phyloP scores from a whole-genome alignment of 30 jellyfish, hydroid and myxozoan species.

The Rhopilema esculentum region DNA sequence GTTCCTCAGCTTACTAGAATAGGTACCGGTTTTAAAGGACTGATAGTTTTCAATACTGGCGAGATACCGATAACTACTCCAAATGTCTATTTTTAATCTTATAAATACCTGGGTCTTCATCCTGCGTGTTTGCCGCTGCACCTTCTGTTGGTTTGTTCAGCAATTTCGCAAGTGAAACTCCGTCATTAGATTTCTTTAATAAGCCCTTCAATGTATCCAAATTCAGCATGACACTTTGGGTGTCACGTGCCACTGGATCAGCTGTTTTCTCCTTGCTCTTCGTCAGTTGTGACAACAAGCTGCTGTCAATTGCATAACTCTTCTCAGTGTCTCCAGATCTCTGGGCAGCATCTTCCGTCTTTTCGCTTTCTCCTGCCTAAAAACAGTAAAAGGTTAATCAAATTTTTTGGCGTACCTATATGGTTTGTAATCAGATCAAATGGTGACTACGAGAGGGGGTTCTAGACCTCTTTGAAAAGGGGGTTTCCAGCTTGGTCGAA shows the following conservation, averaged over 20 bases:
- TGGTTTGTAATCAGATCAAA: no score
- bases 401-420: no score
- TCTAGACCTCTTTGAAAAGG: no score
- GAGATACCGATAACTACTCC: neutral
- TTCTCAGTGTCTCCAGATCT: constrained; percentile 49
- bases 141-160: constrained; percentile 77
- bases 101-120: constrained; percentile 93
- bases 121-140: constrained; percentile 68
- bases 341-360: constrained; percentile 52
- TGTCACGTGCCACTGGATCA: constrained; percentile 64
- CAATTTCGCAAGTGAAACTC: constrained; percentile 89
- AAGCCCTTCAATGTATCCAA: constrained; percentile 88
- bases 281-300: constrained; percentile 51
- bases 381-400: no score
- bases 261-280: constrained; percentile 67
- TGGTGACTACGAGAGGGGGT: no score
- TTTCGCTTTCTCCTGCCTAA: constrained; percentile 23
- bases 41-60: no score
- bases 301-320: constrained; percentile 56
- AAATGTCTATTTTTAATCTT: neutral
- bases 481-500: no score
- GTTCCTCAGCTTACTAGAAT: no score
- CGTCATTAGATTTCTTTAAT: constrained; percentile 79
- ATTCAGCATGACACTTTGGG: constrained; percentile 82
- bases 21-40: no score